phyloP scores from a whole-genome alignment of 1,140 invertebrate genomes.

The Zaprionus nigranus region DNA sequence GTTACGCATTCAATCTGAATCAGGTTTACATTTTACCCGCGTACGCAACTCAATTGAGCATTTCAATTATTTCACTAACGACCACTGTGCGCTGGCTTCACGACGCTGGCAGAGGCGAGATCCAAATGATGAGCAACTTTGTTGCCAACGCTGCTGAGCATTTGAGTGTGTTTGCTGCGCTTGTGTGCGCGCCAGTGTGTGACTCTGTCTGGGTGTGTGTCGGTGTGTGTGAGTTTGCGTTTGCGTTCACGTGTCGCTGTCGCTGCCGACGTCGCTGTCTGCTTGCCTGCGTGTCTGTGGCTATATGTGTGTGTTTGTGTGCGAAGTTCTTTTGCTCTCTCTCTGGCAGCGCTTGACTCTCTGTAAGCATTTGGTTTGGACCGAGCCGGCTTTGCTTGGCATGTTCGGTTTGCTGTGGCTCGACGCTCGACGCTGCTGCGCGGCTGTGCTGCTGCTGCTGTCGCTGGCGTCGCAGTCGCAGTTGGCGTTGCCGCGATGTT shows the following conservation, averaged over 20 bases:
- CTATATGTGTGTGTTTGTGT: conserved; percentile 46
- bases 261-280: conserved; percentile 10
- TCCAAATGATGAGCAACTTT: conserved; percentile 72
- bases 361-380: conserved; percentile 49
- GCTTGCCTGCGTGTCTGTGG: not conserved
- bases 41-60: not conserved
- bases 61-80: conserved; percentile 26
- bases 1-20: no score
- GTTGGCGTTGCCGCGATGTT: conserved; percentile 33
- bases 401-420: conserved; percentile 39
- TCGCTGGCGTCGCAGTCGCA: conserved; percentile 28
- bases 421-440: conserved; percentile 31
- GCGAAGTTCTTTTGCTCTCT: conserved; percentile 63
- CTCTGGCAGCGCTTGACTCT: conserved; percentile 26
- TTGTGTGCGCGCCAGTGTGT: not conserved
- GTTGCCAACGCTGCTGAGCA: conserved; percentile 42
- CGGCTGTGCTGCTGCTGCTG: conserved; percentile 23
- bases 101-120: conserved; percentile 42
- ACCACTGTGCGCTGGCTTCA: conserved; percentile 41
- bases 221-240: conserved; percentile 39
- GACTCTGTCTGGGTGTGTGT: no score
- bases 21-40: not conserved
- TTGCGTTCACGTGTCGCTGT: conserved; percentile 49
- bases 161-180: conserved; percentile 64
- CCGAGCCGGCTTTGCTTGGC: conserved; percentile 42